These are phyloP conservation scores for Altica lythri DNA, from an alignment of 2,888 invertebrate genomes.

Conservation along the genomic window DNA sequence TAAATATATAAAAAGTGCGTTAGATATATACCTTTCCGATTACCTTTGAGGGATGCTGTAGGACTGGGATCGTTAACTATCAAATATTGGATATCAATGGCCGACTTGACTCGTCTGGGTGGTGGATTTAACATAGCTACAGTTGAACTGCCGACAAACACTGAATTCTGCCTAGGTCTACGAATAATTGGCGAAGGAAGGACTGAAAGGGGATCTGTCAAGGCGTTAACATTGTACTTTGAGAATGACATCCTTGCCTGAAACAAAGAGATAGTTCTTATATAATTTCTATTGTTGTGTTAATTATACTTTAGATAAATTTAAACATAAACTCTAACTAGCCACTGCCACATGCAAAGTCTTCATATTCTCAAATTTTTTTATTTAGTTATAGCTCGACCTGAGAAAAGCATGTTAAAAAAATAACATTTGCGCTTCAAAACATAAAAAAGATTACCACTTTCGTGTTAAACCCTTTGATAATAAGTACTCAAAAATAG, in stretches of 20 bases:
- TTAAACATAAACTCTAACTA: too few species aligned
- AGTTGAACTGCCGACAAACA: conserved; percentile 76
- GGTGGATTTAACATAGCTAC: conserved; percentile 71
- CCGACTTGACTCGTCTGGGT: conserved; percentile 78
- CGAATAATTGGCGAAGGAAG: conserved; percentile 54
- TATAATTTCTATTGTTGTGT: too few species aligned
- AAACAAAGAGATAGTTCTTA: too few species aligned
- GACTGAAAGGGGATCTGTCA: conserved; percentile 59
- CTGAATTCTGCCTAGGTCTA: conserved; percentile 78
- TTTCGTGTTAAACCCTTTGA: too few species aligned
- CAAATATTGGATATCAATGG: conserved; percentile 81
- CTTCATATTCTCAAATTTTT: too few species aligned
- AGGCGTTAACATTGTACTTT: conserved; percentile 69
- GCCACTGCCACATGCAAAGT: too few species aligned
- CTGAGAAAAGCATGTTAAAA: too few species aligned
- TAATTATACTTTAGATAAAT: too few species aligned
- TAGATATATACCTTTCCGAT: conserved; percentile 35
- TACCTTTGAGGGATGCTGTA: conserved; percentile 45
- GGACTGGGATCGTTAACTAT: conserved; percentile 60
- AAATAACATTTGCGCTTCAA: too few species aligned
- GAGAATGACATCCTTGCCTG: conserved; percentile 74
- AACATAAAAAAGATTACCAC: too few species aligned
- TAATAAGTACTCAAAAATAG: too few species aligned
- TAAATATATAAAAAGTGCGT: conserved; percentile 19
- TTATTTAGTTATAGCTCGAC: too few species aligned